A percentile compares a stretch with the other conserved stretches of the same genome.
Evolutionary conservation across 2,888 invertebrate species (phyloP).

Genomic region (Plebejus anna): DNA sequence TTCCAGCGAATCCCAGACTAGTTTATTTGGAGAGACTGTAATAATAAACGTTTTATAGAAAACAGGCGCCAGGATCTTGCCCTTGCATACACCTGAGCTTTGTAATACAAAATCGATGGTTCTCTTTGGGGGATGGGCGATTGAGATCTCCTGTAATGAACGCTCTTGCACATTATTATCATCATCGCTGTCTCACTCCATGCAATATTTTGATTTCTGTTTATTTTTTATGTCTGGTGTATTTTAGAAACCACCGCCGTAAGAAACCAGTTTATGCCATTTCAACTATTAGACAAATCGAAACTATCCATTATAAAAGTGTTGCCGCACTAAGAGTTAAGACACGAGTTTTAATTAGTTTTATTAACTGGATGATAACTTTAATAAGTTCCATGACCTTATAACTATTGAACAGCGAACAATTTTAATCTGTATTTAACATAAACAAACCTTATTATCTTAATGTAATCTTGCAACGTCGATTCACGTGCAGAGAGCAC

Average conservation of each 20-base stretch:
- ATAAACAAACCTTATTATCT: slow-evolving; percentile 2
- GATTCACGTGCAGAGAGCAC: slow-evolving; percentile 43
- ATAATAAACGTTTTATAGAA: slow-evolving; percentile 43
- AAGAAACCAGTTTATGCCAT: too few species aligned
- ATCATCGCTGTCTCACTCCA: neutral
- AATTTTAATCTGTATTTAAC: neutral
- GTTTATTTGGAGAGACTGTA: slow-evolving; percentile 40
- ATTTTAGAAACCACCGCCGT: too few species aligned
- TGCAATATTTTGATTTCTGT: too few species aligned
- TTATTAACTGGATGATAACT: too few species aligned
- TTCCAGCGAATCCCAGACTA: slow-evolving; percentile 31
- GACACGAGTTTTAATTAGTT: too few species aligned
- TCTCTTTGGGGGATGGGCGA: neutral
- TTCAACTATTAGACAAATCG: too few species aligned
- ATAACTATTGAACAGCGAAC: neutral
- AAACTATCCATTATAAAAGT: too few species aligned
- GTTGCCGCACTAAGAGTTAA: too few species aligned
- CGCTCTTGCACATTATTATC: neutral
- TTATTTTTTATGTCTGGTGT: too few species aligned
- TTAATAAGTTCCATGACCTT: neutral
- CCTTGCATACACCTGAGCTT: slow-evolving; percentile 37
- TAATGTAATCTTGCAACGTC: slow-evolving; percentile 11
- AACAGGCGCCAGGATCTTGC: slow-evolving; percentile 42
- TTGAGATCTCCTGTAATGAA: neutral
- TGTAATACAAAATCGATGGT: slow-evolving; percentile 16